phyloP scores from a whole-genome alignment of 2,888 invertebrate genomes.

The Ornithoptera alexandrae region DNA sequence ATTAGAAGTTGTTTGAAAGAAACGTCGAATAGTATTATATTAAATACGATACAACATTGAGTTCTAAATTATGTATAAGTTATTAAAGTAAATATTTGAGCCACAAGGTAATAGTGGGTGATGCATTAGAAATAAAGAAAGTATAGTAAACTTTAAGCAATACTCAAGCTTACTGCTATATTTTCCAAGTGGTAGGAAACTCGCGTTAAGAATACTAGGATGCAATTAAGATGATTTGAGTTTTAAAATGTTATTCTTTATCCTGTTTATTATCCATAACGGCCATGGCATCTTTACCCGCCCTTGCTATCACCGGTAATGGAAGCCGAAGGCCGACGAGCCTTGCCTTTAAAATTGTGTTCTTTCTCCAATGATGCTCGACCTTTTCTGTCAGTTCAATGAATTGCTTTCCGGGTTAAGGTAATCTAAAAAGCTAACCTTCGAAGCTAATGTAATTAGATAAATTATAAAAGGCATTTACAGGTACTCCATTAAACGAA shows the following conservation, averaged over 20 bases:
- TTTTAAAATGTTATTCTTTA: conserved; percentile 22
- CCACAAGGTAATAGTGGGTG: conserved; percentile 1
- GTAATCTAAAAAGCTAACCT: not conserved
- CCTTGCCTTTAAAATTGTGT: conserved; percentile 28
- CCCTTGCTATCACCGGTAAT: conserved; percentile 44
- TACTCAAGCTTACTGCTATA: conserved; percentile 2
- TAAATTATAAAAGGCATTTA: not conserved
- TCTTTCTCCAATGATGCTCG: conserved; percentile 14
- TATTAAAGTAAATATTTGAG: not conserved
- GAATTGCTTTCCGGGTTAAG: conserved; percentile 20
- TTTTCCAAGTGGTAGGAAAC: not conserved
- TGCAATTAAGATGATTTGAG: conserved; percentile 17
- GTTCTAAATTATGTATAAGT: not conserved
- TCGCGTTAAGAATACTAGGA: not conserved
- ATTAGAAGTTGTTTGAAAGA: not conserved
- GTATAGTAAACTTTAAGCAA: conserved; percentile 1
- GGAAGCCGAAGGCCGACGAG: conserved; percentile 38
- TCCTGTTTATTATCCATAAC: conserved; percentile 29
- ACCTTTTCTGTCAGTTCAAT: conserved; percentile 22
- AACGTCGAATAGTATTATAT: not conserved
- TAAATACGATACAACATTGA: not conserved
- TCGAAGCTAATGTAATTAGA: not conserved
- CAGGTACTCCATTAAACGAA: not conserved
- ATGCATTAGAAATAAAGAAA: conserved; percentile 9
- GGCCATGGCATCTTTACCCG: conserved; percentile 41